phyloP scores from a whole-genome alignment of 2,888 invertebrate species.

The Tachina lurida region DNA sequence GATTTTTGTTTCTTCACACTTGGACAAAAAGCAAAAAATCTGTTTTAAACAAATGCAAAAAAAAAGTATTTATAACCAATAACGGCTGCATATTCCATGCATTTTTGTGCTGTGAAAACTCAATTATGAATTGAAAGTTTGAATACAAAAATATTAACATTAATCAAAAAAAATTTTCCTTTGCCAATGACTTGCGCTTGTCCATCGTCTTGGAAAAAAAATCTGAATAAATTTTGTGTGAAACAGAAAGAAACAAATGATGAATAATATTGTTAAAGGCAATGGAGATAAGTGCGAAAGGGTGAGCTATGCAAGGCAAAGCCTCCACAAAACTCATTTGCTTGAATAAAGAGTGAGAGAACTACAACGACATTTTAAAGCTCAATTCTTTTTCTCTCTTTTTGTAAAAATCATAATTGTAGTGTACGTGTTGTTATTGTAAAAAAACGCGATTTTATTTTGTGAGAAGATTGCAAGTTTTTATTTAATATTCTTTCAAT shows the following conservation, averaged over 20 bases:
- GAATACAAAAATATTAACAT: conserved; percentile 4
- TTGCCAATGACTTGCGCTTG: conserved; percentile 66
- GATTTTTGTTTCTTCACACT: conserved; percentile 20
- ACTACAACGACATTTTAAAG: background rate
- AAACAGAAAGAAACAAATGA: conserved; percentile 19
- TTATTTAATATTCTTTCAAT: conserved; percentile 49
- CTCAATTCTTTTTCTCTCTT: background rate
- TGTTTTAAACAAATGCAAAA: conserved; percentile 28
- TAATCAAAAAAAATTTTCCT: conserved; percentile 16
- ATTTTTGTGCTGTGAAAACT: conserved; percentile 56
- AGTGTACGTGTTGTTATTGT: conserved; percentile 65
- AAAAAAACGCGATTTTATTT: conserved; percentile 61
- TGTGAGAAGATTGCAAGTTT: conserved; percentile 59
- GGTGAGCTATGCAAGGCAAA: conserved; percentile 32
- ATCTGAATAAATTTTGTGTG: conserved; percentile 32
- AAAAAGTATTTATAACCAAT: conserved; percentile 19
- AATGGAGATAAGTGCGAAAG: conserved; percentile 37
- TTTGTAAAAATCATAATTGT: conserved; percentile 33
- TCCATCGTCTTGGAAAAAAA: conserved; percentile 44
- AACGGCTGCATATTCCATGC: conserved; percentile 35
- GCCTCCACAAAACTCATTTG: conserved; percentile 1
- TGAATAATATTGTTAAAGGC: conserved; percentile 25
- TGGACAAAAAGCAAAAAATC: conserved; percentile 5
- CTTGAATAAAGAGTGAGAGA: conserved; percentile 2
- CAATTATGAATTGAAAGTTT: conserved; percentile 15